A percentile compares a stretch with the other conserved stretches of the same genome.
Evolutionary conservation across 2,113 vertebrate species (phyloP).

Genomic region (Crotalus viridis): DNA sequence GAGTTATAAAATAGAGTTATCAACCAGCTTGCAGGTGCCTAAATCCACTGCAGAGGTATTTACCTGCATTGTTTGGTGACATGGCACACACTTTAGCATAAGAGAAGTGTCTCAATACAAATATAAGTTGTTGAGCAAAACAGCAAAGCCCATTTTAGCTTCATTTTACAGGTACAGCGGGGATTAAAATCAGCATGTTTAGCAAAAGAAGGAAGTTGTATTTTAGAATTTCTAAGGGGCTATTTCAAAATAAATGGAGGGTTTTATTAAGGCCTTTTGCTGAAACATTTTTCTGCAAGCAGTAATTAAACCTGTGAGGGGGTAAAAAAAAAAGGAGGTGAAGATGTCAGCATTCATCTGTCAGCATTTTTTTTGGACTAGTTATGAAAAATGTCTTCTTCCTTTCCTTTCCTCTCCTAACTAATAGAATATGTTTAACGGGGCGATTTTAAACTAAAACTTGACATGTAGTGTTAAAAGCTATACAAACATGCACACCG

Average conservation of each 20-base stretch:
- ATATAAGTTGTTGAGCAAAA: neutral
- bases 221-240: conserved; percentile 18
- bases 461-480: neutral
- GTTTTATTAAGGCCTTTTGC: conserved; percentile 32
- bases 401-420: conserved; percentile 6
- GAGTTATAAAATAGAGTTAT: neutral
- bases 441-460: neutral
- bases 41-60: neutral
- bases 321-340: neutral
- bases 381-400: neutral
- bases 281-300: neutral
- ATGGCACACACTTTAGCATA: neutral
- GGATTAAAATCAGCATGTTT: neutral
- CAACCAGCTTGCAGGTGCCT: neutral
- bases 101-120: neutral
- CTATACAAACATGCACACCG: neutral
- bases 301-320: conserved; percentile 15
- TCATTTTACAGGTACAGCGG: neutral
- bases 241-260: conserved; percentile 30
- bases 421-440: conserved; percentile 5
- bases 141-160: rapidly evolving
- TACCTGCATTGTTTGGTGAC: neutral
- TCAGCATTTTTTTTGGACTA: conserved; percentile 1
- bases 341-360: neutral
- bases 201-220: neutral